A percentile compares a stretch with the other conserved stretches of the same genome.
phyloP scores from a whole-genome alignment of 2,888 invertebrate genomes.

The Microctonus brassicae region DNA sequence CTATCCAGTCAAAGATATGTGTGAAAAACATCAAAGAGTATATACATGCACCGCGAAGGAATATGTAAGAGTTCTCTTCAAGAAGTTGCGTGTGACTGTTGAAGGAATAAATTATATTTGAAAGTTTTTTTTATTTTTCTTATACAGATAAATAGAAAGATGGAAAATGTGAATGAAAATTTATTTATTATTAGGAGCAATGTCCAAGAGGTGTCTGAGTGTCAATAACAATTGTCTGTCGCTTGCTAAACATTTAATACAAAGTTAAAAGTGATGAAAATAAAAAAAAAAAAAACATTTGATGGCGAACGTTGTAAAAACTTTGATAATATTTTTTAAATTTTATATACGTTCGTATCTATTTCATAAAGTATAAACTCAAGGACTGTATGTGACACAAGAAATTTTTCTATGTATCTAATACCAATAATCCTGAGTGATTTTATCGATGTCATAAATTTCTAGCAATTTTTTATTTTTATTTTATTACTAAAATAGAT shows the following conservation, averaged over 20 bases:
- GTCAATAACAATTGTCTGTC: not conserved
- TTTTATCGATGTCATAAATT: slow-evolving; percentile 54
- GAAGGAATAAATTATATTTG: not conserved
- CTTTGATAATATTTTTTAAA: not conserved
- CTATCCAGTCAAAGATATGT: slow-evolving; percentile 42
- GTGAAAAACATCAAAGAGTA: slow-evolving; percentile 46
- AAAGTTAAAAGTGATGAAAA: not conserved
- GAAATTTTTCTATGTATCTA: slow-evolving; percentile 32
- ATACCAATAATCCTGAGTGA: slow-evolving; percentile 60
- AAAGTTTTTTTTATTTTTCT: not conserved
- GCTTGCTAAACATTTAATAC: not conserved
- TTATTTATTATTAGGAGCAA: too few species aligned
- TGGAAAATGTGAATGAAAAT: not conserved
- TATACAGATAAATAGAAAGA: not conserved
- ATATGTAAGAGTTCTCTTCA: not conserved
- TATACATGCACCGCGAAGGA: slow-evolving; percentile 30
- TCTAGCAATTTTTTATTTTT: not conserved
- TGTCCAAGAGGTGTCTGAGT: not conserved
- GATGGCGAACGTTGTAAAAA: not conserved
- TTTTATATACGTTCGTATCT: slow-evolving; percentile 17
- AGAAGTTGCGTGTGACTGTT: not conserved
- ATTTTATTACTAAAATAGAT: not conserved
- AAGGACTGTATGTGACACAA: slow-evolving; percentile 51
- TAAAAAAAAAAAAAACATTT: not conserved
- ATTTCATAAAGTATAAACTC: slow-evolving; percentile 59